phyloP scores from a whole-genome alignment of 2,797 vertebrate genomes.

The Pristis pectinata region DNA sequence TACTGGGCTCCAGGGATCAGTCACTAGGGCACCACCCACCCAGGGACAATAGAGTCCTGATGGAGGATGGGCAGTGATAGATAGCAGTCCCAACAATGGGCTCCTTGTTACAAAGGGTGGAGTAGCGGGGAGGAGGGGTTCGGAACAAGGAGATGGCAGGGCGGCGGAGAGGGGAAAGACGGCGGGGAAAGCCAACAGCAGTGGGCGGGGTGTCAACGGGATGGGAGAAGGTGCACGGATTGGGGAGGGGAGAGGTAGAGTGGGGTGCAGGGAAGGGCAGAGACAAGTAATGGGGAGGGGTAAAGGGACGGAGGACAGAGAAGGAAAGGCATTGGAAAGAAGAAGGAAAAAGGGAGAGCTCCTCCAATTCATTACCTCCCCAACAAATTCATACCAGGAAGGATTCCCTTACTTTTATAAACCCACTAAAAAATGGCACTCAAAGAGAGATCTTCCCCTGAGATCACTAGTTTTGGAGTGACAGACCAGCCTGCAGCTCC shows the following conservation, averaged over 20 bases:
- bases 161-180: too few relatives aligned
- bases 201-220: background rate
- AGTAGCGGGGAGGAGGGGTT: background rate
- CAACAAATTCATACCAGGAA: background rate
- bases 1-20: background rate
- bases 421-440: background rate
- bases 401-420: background rate
- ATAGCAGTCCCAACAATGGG: background rate
- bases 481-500: background rate
- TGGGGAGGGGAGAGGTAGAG: background rate
- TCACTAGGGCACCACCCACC: background rate
- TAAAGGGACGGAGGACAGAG: background rate
- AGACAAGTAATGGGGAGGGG: background rate
- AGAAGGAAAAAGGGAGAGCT: too few relatives aligned
- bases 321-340: background rate
- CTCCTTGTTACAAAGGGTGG: background rate
- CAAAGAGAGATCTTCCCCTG: background rate
- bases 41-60: background rate
- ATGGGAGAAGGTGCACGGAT: too few relatives aligned
- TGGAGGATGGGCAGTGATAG: background rate
- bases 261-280: background rate
- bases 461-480: background rate
- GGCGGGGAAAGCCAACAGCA: too few relatives aligned
- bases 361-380: background rate
- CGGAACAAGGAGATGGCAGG: background rate